A percentile compares a stretch with the other conserved stretches of the same genome.
phyloP scores from a whole-genome alignment of 2,888 invertebrate species.

The Ormia ochracea region DNA sequence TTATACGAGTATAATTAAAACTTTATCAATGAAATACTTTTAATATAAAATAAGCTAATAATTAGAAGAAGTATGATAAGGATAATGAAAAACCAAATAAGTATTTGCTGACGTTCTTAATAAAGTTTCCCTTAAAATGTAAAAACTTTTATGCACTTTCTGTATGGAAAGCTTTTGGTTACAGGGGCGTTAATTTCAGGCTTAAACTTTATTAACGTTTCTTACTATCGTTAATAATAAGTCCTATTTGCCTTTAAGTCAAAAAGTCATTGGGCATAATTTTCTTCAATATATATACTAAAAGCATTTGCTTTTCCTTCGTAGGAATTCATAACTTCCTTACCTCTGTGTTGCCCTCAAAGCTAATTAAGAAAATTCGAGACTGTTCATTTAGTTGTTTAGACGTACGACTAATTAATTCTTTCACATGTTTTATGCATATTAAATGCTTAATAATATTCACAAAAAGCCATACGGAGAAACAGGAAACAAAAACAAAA shows the following conservation, averaged over 20 bases:
- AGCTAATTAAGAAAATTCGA: slow-evolving; percentile 29
- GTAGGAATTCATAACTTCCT: slow-evolving; percentile 13
- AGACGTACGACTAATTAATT: slow-evolving; percentile 54
- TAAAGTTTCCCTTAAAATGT: no score
- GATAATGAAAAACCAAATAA: no score
- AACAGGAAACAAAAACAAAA: no score
- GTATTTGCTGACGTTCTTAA: no score
- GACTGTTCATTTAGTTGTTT: neutral
- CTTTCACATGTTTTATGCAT: slow-evolving; percentile 56
- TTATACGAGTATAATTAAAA: no score
- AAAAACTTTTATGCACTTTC: no score
- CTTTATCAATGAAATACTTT: no score
- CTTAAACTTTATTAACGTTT: no score
- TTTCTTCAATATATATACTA: neutral
- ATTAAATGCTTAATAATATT: slow-evolving; percentile 50
- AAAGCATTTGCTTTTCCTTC: slow-evolving; percentile 2
- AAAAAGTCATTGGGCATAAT: neutral
- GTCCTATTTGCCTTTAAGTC: neutral
- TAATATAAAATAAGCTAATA: no score
- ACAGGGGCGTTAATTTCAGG: no score
- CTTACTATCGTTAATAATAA: neutral
- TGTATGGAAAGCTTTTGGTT: no score
- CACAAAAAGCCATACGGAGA: slow-evolving; percentile 12
- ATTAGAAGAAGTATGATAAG: no score
- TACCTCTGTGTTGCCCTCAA: neutral